Conservation (phyloP, 1,140 invertebrate genomes). For the Pteromalus puparum region DNA sequence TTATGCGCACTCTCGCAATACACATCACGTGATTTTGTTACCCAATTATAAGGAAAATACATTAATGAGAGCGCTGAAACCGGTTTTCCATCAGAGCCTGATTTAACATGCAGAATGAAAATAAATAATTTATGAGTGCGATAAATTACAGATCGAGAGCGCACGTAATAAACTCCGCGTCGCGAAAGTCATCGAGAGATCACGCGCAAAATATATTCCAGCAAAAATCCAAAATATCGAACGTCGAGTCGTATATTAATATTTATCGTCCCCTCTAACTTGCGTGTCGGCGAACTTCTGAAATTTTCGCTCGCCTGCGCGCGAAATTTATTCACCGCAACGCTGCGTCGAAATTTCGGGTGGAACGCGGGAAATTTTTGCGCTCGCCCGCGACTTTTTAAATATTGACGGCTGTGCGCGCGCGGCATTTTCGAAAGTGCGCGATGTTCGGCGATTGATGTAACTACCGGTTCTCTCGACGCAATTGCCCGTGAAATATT, state of each 20-base stretch:
- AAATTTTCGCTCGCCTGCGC: neutral
- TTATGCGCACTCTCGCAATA: no score
- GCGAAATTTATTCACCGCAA: conserved; percentile 23
- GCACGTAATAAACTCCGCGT: no score
- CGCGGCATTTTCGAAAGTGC: conserved; percentile 20
- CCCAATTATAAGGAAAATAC: no score
- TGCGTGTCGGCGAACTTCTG: no score
- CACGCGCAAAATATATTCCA: neutral
- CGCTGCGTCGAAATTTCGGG: neutral
- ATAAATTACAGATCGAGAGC: no score
- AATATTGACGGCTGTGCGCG: neutral
- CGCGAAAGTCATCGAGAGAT: neutral
- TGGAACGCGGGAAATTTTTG: conserved; percentile 7
- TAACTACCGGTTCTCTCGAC: neutral
- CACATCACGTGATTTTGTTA: no score
- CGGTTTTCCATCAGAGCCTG: no score
- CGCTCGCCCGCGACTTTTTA: neutral
- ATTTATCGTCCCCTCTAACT: no score
- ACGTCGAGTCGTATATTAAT: no score
- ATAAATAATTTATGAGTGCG: no score
- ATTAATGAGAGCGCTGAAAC: no score
- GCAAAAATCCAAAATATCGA: neutral
- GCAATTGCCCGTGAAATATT: conserved; percentile 8
- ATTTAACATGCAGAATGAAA: no score
- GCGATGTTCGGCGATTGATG: neutral